phyloP scores from a whole-genome alignment of 30 jellyfish, hydroid and myxozoan genomes.

The Morbakka virulenta region DNA sequence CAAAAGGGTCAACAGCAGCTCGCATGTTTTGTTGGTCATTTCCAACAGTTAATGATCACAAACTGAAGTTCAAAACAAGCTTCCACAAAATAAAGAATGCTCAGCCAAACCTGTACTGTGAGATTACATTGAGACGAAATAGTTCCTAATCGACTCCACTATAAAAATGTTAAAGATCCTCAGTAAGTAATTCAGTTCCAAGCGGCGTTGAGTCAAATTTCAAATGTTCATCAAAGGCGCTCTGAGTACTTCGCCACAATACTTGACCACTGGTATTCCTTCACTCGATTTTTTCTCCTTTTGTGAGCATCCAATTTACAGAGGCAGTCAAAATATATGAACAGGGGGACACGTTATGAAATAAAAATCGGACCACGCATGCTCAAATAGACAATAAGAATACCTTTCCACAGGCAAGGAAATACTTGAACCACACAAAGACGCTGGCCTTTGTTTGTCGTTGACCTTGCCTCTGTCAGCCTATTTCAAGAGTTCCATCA shows the following conservation, averaged over 20 bases:
- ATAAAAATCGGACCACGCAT: background rate
- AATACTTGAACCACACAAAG: too few species aligned
- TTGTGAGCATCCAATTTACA: background rate
- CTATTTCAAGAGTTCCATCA: too few species aligned
- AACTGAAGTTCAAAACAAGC: background rate
- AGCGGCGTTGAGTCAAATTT: background rate
- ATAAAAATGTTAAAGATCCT: background rate
- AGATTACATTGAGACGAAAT: background rate
- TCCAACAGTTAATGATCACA: background rate
- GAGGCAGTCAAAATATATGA: background rate
- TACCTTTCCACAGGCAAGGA: too few species aligned
- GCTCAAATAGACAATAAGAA: too few species aligned
- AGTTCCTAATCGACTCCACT: background rate
- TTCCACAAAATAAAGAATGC: background rate
- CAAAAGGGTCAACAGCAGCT: constrained; percentile 25
- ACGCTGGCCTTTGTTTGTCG: too few species aligned
- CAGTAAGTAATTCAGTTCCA: background rate
- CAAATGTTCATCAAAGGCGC: background rate
- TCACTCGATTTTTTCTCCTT: background rate
- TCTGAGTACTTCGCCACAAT: background rate
- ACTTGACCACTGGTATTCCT: background rate
- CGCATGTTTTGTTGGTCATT: constrained; percentile 27
- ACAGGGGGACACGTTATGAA: background rate
- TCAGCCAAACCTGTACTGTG: background rate
- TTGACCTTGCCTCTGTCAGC: too few species aligned